Base-by-base conservation (phyloP, 2,888 invertebrate genomes). In the Belgica antarctica region DNA sequence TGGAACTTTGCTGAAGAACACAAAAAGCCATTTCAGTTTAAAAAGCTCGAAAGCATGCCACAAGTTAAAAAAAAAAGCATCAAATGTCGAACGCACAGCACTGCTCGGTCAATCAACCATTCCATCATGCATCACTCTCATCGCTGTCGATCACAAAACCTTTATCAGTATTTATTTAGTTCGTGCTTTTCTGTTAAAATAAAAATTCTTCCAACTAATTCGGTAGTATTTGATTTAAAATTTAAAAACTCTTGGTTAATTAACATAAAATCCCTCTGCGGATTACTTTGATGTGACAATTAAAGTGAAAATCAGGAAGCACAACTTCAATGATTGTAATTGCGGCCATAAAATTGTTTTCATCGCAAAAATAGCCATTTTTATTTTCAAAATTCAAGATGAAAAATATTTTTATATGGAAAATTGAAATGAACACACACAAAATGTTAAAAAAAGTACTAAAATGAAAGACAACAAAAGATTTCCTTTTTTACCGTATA, bases 111-210 rank as follows among this genome's bases (percentile, higher is more conserved):
- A n/a, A n/a, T n/a, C n/a, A n/a, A n/a, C n/a, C n/a, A n/a, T n/a
- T n/a, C n/a, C n/a, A n/a, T n/a, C n/a, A n/a, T n/a, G n/a, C n/a
- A n/a, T n/a, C n/a, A n/a, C n/a, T n/a, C n/a, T n/a, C n/a, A n/a
- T n/a, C n/a, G n/a, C n/a, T n/a, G n/a, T n/a, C n/a, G n/a, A 15
- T 41, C 41, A 12, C 41, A 41, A 31, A 31, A 10, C 15, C 41
- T n/a, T 41, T 41, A 41, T 41, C 41, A 41, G 41, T 41, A 41
- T 41, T 41, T 41, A 41, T 41, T 3, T n/a, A n/a, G n/a, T n/a
- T n/a, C n/a, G n/a, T n/a, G n/a, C n/a, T 41, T 41, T 41, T 41
- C n/a, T n/a, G 41, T 41, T 31, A 31, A 31, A 31, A 31, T 31
- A n/a, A n/a, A n/a, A n/a, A n/a, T n/a, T n/a, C n/a, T n/a, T n/a